These are phyloP conservation scores for Phortica magna DNA, from an alignment of 2,888 invertebrate species.

Conservation along the genomic window DNA sequence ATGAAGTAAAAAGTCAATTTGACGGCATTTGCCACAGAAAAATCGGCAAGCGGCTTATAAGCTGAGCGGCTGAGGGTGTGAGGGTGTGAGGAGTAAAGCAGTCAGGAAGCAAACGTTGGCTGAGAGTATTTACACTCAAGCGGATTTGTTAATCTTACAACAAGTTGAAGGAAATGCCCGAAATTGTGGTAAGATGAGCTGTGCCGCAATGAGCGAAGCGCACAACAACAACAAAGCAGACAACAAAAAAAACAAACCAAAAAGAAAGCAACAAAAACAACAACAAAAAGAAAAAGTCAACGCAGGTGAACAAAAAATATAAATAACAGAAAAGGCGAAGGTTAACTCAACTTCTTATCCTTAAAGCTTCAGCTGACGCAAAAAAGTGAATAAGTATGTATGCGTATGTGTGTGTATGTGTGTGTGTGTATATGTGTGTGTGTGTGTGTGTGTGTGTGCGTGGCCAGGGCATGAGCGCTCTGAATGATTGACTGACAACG, in stretches of 20 bases:
- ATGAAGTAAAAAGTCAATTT: slow-evolving; percentile 49
- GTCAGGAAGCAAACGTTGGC: neutral
- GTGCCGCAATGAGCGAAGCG: neutral
- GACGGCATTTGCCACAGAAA: slow-evolving; percentile 15
- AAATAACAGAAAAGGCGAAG: neutral
- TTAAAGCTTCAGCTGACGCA: neutral
- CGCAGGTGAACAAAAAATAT: neutral
- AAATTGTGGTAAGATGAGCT: neutral
- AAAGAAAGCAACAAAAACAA: neutral
- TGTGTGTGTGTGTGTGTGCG: slow-evolving; percentile 16
- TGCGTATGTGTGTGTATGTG: slow-evolving; percentile 26
- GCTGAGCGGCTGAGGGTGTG: neutral
- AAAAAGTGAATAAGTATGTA: slow-evolving; percentile 25
- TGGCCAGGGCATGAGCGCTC: slow-evolving; percentile 4
- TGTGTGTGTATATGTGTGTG: slow-evolving; percentile 18
- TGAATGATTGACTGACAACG: slow-evolving; percentile 27
- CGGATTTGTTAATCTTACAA: slow-evolving; percentile 27
- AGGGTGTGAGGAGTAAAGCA: neutral
- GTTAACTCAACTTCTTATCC: neutral
- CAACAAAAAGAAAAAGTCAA: neutral
- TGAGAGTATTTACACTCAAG: slow-evolving; percentile 12
- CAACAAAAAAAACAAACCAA: neutral
- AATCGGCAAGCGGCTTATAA: slow-evolving; percentile 6
- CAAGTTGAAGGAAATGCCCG: neutral
- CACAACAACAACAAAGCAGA: neutral